Conservation (phyloP, 2,113 vertebrate genomes). For the Labeo rohita region DNA sequence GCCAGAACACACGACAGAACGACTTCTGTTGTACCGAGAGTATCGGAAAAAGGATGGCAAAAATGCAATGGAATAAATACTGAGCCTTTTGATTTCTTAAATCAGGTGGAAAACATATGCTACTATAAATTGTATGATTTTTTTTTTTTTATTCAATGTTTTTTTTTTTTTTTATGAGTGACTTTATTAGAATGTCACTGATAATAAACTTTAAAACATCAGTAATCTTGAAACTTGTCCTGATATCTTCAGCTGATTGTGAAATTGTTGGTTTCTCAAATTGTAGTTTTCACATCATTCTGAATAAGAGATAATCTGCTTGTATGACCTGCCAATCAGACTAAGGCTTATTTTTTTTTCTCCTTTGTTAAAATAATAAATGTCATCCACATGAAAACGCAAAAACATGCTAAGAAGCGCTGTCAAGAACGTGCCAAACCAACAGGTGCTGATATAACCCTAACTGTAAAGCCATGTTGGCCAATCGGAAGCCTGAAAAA, state of each 20-base stretch:
- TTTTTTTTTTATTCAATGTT: neutral
- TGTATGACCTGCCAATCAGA: neutral
- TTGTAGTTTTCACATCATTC: neutral
- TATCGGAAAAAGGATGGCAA: slow-evolving; percentile 60
- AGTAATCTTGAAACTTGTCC: no score
- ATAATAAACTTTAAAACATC: neutral
- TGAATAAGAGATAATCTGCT: neutral
- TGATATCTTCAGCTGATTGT: neutral
- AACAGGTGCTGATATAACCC: no score
- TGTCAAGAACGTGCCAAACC: no score
- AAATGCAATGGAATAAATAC: neutral
- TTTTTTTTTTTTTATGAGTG: neutral
- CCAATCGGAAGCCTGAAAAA: no score
- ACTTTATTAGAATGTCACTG: neutral
- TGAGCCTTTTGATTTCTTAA: neutral
- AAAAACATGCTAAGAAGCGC: no score
- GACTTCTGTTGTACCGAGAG: slow-evolving; percentile 75
- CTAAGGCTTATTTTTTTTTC: neutral
- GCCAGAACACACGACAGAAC: slow-evolving; percentile 74
- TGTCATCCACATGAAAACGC: no score
- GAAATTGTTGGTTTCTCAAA: neutral
- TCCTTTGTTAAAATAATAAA: no score
- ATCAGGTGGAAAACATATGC: neutral
- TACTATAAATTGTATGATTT: neutral
- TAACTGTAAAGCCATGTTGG: no score